phyloP scores from a whole-genome alignment of 2,888 invertebrate species.

The Clivina fossor region DNA sequence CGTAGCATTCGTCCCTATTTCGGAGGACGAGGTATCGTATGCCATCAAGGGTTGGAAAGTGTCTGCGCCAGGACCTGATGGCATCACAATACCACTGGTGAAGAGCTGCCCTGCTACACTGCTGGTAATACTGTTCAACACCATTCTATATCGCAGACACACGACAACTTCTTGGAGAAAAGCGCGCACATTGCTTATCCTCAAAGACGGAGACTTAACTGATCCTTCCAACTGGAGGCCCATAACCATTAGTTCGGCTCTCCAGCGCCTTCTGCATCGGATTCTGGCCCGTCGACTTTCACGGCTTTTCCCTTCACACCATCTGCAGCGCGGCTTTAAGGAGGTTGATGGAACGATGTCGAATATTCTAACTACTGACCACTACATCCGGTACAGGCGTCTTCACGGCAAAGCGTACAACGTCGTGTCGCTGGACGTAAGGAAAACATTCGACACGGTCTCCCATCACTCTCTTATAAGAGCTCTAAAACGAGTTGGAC shows the following conservation, averaged over 20 bases:
- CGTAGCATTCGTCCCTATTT: no score
- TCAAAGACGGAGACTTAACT: neutral
- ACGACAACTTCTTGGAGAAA: neutral
- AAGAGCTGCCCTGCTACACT: neutral
- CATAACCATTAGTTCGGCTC: neutral
- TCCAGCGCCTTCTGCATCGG: neutral
- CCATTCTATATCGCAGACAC: conserved; percentile 7
- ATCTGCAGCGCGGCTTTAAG: neutral
- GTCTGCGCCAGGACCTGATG: no score
- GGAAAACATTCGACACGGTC: no score
- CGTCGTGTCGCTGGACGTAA: no score
- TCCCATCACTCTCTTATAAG: no score
- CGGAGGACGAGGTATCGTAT: no score
- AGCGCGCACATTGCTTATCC: no score
- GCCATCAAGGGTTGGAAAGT: no score
- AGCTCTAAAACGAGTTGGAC: no score
- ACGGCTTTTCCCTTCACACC: neutral
- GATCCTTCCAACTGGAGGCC: conserved; percentile 4
- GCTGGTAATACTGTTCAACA: conserved; percentile 29
- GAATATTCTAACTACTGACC: conserved; percentile 43
- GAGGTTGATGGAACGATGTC: neutral
- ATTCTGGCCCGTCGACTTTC: neutral
- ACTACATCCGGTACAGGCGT: conserved; percentile 42
- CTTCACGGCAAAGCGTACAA: no score
- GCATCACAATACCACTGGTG: conserved; percentile 16